Evolutionary conservation across 2,888 invertebrate genomes (phyloP), one percentile per base, ranked within the genome.

Genomic region (Abrostola tripartita): DNA sequence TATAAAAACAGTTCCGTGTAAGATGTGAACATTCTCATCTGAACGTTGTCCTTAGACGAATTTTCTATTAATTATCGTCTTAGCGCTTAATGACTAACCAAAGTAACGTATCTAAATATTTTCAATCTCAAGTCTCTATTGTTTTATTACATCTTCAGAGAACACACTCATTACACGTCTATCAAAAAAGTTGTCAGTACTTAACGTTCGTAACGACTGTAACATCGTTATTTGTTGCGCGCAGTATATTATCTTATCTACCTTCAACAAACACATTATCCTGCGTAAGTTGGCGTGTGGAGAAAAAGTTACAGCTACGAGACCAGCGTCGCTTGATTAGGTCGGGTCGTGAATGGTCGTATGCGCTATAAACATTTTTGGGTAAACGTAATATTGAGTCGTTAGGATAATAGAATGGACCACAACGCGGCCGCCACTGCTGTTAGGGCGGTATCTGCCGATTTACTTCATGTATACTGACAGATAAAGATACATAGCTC

Each of bases 321-420:
- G 52, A 83, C 85, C 85, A 85, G 82, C 85, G 80, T 81, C 84
- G 88, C 88, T 90, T 93, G 93, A 93, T 93, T 93, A 93, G 89
- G 84, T 88, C 83, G 86, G 88, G 83, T 79, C 79, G 76, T 78
- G 77, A 91, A 92, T 88, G 87, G 86, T 84, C 85, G 83, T 83
- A 86, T 84, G 83, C 79, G 86, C 89, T 83, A 90, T 91, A 91
- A 91, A 91, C 88, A 91, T 91, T 91, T 93, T 92, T 91, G 91
- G 92, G 92, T 91, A 90, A 91, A 90, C 87, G 92, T 92, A 93
- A 94, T 93, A 93, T 89, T 85, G 86, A 82, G 90, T 90, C 91
- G 91, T 93, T 93, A 89, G 88, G 88, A 90, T 93, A 91, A 93
- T 92, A 92, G 93, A 89, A 91, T 86, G 87, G 85, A 85, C 88